A percentile compares a stretch with the other conserved stretches of the same genome.
These are phyloP conservation scores for Balaeniceps rex DNA, from an alignment of 2,113 vertebrate genomes.

Conservation along the genomic window DNA sequence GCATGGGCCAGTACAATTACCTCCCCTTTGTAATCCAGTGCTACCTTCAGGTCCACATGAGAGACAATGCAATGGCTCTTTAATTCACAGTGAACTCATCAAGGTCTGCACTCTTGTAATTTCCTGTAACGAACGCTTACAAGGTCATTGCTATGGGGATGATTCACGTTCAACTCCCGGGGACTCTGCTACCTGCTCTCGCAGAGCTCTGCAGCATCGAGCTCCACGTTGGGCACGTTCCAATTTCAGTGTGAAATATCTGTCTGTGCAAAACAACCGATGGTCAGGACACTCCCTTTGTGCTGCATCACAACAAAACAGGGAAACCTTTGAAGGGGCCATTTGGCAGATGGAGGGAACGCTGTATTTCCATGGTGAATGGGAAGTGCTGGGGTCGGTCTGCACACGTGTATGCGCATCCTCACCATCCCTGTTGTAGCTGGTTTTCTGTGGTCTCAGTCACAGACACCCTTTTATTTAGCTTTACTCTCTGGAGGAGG, in stretches of 20 bases:
- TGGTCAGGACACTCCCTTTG: background rate
- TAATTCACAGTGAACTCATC: background rate
- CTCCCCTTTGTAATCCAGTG: background rate
- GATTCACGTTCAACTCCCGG: rapidly evolving
- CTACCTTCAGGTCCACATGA: background rate
- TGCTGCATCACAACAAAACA: background rate
- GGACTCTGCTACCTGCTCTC: background rate
- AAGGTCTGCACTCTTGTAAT: background rate
- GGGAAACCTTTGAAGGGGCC: background rate
- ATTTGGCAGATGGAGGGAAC: rapidly evolving
- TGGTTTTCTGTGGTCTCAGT: background rate
- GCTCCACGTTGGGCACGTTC: background rate
- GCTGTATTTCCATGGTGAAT: rapidly evolving
- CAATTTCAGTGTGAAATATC: background rate
- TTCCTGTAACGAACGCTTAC: background rate
- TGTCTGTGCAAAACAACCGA: background rate
- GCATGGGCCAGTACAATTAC: background rate
- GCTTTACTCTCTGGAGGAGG: background rate
- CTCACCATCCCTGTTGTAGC: background rate
- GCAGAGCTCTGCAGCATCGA: background rate
- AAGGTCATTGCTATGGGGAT: background rate
- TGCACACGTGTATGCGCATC: rapidly evolving
- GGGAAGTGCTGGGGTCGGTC: background rate
- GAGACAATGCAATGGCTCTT: rapidly evolving
- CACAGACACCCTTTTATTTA: background rate